phyloP scores from a whole-genome alignment of 1,140 invertebrate genomes.

The Dendrolimus kikuchii region DNA sequence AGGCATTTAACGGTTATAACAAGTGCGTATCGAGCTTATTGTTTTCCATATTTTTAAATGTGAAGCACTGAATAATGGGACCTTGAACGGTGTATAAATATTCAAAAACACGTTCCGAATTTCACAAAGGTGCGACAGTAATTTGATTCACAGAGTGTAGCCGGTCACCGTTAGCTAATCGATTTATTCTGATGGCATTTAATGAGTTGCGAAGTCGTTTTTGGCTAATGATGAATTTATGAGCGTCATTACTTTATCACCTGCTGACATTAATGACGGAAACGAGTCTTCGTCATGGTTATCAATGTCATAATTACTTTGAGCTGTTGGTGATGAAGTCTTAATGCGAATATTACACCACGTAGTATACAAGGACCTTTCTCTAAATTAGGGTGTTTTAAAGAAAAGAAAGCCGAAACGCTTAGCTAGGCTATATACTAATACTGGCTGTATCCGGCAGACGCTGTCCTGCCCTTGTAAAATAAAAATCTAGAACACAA shows the following conservation, averaged over 20 bases:
- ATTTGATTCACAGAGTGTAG: constrained; percentile 46
- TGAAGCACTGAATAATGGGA: constrained; percentile 34
- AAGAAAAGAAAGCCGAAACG: no score
- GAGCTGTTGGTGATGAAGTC: no score
- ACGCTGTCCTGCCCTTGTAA: no score
- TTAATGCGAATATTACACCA: no score
- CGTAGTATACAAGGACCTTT: no score
- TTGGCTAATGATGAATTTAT: constrained; percentile 25
- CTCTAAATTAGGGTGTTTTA: no score
- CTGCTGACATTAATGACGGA: constrained; percentile 1
- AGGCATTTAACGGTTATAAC: no score
- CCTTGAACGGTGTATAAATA: constrained; percentile 52
- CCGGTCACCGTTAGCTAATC: constrained; percentile 50
- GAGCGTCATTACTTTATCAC: constrained; percentile 1
- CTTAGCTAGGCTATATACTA: no score
- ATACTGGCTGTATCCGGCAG: no score
- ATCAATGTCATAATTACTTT: no score
- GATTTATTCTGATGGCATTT: constrained; percentile 51
- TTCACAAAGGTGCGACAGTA: constrained; percentile 43
- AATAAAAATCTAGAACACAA: no score
- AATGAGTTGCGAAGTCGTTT: constrained; percentile 32
- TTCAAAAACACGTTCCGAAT: constrained; percentile 45
- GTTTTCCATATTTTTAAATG: constrained; percentile 21
- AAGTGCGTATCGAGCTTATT: not conserved
- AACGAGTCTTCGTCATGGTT: not conserved